These are phyloP conservation scores for Epizoanthus fatuus DNA, from an alignment of 92 coral and sea anemone species.

Conservation along the genomic window DNA sequence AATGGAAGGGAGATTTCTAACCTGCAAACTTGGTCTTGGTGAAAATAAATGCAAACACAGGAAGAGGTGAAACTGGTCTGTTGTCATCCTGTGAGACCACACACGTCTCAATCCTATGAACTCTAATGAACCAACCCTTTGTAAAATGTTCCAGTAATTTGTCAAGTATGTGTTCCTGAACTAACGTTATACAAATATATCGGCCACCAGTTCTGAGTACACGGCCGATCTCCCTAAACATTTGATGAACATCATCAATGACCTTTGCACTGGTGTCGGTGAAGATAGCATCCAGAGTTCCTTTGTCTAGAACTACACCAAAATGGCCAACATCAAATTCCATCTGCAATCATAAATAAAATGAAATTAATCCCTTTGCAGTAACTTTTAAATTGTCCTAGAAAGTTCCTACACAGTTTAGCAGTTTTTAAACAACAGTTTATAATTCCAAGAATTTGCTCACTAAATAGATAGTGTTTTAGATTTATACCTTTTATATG, in stretches of 20 bases:
- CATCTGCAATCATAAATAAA: slow-evolving; percentile 55
- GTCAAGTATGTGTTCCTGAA: slow-evolving; percentile 83
- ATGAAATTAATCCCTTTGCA: no score
- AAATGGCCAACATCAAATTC: slow-evolving; percentile 72
- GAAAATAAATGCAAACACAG: slow-evolving; percentile 92
- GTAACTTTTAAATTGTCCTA: no score
- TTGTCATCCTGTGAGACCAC: neutral
- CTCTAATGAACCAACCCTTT: slow-evolving; percentile 92
- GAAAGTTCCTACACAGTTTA: no score
- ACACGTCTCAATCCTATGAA: slow-evolving; percentile 65
- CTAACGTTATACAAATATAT: slow-evolving; percentile 85
- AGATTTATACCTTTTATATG: no score
- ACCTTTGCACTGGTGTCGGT: slow-evolving; percentile 53
- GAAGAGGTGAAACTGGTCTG: slow-evolving; percentile 58
- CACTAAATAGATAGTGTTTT: no score
- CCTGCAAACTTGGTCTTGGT: slow-evolving; percentile 91
- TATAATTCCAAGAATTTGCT: no score
- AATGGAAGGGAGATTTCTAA: neutral
- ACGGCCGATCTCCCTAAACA: slow-evolving; percentile 74
- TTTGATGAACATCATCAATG: slow-evolving; percentile 59
- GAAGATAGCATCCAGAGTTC: slow-evolving; percentile 84
- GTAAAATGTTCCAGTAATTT: slow-evolving; percentile 79
- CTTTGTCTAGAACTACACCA: slow-evolving; percentile 87
- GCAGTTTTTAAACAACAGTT: no score
- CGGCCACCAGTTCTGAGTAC: slow-evolving; percentile 90